These are phyloP conservation scores for Papilio helenus DNA, from an alignment of 1,140 invertebrate species.

Conservation along the genomic window DNA sequence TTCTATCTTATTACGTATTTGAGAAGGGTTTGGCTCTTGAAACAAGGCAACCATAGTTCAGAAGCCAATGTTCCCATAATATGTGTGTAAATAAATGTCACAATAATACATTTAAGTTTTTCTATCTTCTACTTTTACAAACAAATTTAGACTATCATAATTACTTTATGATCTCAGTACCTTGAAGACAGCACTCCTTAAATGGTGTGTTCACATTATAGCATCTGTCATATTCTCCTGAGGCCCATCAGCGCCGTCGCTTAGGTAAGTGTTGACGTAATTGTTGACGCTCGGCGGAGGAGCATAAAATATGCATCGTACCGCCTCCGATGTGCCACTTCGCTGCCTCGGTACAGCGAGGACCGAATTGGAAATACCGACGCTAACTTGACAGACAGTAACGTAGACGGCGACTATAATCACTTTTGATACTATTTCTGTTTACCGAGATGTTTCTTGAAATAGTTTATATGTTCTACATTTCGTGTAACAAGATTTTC, in stretches of 20 bases:
- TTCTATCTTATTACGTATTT: too few relatives aligned
- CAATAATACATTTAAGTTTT: too few relatives aligned
- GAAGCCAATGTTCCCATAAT: too few relatives aligned
- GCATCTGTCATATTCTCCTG: conserved; percentile 14
- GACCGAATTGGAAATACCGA: conserved; percentile 47
- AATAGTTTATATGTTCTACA: conserved; percentile 17
- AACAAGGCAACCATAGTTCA: too few relatives aligned
- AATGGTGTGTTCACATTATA: background rate
- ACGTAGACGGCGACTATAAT: conserved; percentile 11
- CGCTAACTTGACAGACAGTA: conserved; percentile 47
- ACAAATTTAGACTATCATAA: too few relatives aligned
- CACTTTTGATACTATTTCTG: background rate
- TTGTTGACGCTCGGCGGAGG: conserved; percentile 56
- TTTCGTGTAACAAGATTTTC: background rate
- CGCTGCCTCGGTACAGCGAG: background rate
- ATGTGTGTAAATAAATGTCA: too few relatives aligned
- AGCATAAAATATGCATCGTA: conserved; percentile 73
- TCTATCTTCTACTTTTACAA: too few relatives aligned
- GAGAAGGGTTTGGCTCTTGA: too few relatives aligned
- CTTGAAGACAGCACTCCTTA: background rate
- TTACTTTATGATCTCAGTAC: background rate
- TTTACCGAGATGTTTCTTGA: conserved; percentile 4
- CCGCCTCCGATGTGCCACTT: conserved; percentile 41
- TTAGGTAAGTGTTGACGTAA: conserved; percentile 66
- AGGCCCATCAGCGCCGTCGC: conserved; percentile 46